Conservation (phyloP, 2,113 vertebrate genomes). For the Prinia subflava region DNA sequence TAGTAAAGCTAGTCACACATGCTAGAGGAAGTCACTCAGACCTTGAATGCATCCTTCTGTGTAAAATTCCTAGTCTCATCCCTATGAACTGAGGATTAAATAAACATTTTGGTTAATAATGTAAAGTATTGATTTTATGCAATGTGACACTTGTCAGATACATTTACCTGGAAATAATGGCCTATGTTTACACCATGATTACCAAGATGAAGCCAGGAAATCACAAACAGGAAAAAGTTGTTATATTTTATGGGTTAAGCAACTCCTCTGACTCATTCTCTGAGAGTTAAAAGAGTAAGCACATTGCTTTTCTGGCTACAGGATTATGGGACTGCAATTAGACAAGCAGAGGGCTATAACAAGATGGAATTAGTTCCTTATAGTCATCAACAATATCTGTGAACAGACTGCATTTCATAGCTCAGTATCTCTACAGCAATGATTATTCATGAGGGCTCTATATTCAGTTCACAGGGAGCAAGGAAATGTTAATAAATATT, state of each 20-base stretch:
- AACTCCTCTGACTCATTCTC: background rate
- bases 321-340: background rate
- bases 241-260: background rate
- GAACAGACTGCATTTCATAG: background rate
- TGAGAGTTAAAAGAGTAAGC: background rate
- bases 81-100: background rate
- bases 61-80: background rate
- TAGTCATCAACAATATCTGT: background rate
- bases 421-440: background rate
- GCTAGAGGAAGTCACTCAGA: background rate
- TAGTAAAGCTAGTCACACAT: background rate
- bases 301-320: background rate
- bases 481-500: background rate
- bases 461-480: background rate
- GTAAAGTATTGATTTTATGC: background rate
- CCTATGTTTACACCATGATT: background rate
- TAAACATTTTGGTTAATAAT: background rate
- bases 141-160: background rate
- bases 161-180: background rate
- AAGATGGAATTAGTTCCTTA: background rate
- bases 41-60: background rate
- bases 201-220: background rate
- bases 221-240: background rate
- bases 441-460: fast-evolving
- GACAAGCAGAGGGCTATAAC: background rate